These are phyloP conservation scores for Protosalanx chinensis DNA, from an alignment of 2,797 vertebrate species.

Conservation along the genomic window DNA sequence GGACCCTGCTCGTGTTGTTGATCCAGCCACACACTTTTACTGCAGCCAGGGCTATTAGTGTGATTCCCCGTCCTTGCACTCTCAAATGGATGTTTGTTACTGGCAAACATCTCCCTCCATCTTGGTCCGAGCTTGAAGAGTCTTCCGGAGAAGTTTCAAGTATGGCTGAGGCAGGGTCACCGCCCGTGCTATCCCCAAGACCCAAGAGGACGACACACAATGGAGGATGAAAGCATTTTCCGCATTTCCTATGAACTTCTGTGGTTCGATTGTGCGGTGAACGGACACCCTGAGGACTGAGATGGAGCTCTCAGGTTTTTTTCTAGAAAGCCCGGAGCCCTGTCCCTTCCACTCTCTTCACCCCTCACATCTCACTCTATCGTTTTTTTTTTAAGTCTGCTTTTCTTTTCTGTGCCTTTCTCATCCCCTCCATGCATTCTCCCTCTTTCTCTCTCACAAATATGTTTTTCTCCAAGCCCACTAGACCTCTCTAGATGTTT, in stretches of 20 bases:
- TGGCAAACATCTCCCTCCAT: constrained; percentile 31
- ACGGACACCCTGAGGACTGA: constrained; percentile 7
- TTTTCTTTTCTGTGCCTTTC: background rate
- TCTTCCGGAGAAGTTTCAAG: background rate
- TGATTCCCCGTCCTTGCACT: constrained; percentile 9
- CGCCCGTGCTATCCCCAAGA: background rate
- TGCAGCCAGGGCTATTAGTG: constrained; percentile 14
- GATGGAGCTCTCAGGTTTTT: constrained; percentile 42
- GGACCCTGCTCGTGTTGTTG: constrained; percentile 15
- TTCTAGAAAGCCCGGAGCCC: too few species aligned
- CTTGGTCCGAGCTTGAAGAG: background rate
- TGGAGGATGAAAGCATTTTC: too few species aligned
- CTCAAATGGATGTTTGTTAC: constrained; percentile 37
- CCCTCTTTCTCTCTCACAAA: background rate
- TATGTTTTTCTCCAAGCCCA: too few species aligned
- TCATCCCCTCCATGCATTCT: background rate
- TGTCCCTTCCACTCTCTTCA: constrained; percentile 2
- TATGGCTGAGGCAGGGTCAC: background rate
- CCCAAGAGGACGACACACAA: background rate
- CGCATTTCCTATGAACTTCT: background rate
- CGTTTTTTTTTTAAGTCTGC: background rate
- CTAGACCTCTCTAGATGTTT: too few species aligned
- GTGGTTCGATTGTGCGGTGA: background rate
- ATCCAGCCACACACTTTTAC: constrained; percentile 26
- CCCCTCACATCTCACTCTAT: background rate